These are phyloP conservation scores for Hybognathus amarus DNA, from an alignment of 2,797 vertebrate species.

Conservation along the genomic window DNA sequence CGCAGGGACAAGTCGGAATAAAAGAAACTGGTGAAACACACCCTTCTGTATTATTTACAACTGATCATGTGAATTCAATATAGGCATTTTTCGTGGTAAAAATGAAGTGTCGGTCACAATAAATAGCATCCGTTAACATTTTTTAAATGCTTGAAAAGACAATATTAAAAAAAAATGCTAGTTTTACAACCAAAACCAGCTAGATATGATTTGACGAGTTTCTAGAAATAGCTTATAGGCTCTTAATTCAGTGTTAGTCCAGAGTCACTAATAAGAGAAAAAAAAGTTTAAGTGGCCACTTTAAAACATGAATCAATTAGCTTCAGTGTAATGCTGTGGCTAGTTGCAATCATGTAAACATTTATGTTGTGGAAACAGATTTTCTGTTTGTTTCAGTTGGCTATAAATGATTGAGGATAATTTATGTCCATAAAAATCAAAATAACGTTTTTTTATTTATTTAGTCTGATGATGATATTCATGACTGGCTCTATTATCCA, in stretches of 20 bases:
- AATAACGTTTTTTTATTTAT: not conserved
- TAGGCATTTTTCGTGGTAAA: not conserved
- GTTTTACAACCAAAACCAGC: not conserved
- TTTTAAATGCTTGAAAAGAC: not conserved
- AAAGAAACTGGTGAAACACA: conserved; percentile 73
- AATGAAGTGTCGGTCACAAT: not conserved
- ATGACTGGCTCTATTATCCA: conserved; percentile 22
- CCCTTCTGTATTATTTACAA: conserved; percentile 69
- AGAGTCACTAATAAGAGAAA: conserved; percentile 6
- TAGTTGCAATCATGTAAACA: conserved; percentile 4
- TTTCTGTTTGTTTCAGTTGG: not conserved
- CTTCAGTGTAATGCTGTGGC: not conserved
- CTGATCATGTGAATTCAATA: not conserved
- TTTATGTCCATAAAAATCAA: not conserved
- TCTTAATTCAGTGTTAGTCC: conserved; percentile 15
- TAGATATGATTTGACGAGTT: not conserved
- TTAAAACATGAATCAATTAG: conserved; percentile 6
- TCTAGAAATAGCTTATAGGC: not conserved
- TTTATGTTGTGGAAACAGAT: not conserved
- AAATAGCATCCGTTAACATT: not conserved
- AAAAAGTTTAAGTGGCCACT: conserved; percentile 31
- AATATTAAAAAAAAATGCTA: too few relatives aligned
- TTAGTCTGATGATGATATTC: conserved; percentile 26
- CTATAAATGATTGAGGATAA: not conserved
- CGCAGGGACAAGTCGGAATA: conserved; percentile 83